Conservation (phyloP, 2,113 vertebrate genomes). For the Tachysurus fulvidraco region DNA sequence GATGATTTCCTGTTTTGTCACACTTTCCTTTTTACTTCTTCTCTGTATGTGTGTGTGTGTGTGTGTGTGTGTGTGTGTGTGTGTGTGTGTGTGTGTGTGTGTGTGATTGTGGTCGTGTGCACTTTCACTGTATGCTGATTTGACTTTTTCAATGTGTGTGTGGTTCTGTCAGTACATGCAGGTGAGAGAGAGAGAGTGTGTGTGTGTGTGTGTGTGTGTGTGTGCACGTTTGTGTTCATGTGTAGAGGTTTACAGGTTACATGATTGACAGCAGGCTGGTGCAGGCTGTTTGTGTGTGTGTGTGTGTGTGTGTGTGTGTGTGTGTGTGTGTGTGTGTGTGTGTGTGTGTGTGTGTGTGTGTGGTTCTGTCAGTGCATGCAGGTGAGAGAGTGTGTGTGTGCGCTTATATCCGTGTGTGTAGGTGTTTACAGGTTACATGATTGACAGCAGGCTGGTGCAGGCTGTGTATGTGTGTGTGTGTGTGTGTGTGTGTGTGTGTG, state of each 20-base stretch:
- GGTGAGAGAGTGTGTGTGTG: background rate
- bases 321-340: too few species aligned
- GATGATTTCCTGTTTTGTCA: slow-evolving; percentile 34
- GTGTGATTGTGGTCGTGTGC: background rate
- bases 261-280: too few species aligned
- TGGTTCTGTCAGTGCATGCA: background rate
- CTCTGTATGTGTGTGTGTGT: background rate
- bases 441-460: too few species aligned
- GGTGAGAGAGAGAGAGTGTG: background rate
- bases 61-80: background rate
- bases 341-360: too few species aligned
- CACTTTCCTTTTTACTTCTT: slow-evolving; percentile 4
- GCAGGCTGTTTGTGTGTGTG: too few species aligned
- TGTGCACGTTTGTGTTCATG: too few species aligned
- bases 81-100: background rate
- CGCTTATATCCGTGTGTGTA: too few species aligned
- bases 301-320: too few species aligned
- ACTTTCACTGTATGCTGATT: background rate
- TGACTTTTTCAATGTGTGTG: background rate
- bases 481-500: too few species aligned
- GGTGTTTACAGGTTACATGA: too few species aligned
- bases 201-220: background rate
- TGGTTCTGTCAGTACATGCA: background rate
- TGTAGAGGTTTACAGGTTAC: too few species aligned
- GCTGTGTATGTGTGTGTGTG: too few species aligned